Conservation (phyloP, 2,888 invertebrate genomes). For the Schizotus pectinicornis region DNA sequence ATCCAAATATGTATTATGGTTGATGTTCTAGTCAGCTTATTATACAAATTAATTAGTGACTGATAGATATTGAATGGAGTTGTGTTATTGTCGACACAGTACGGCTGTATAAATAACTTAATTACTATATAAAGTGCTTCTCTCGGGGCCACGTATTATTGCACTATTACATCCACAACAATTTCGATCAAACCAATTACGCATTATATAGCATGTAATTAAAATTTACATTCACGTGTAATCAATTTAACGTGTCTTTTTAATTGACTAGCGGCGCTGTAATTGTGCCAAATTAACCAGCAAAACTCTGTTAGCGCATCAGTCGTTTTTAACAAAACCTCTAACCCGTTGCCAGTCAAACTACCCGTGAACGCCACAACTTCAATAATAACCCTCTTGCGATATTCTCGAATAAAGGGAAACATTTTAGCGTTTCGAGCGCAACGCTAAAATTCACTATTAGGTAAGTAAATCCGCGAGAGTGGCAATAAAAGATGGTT, state of each 20-base stretch:
- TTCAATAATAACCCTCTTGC: too few species aligned
- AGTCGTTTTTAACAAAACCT: too few species aligned
- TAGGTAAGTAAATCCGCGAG: too few species aligned
- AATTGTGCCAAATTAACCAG: not conserved
- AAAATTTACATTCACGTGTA: slow-evolving; percentile 14
- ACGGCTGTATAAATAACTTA: slow-evolving; percentile 23
- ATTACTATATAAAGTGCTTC: slow-evolving; percentile 18
- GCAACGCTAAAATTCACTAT: too few species aligned
- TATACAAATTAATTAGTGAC: slow-evolving; percentile 18
- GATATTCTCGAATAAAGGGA: too few species aligned
- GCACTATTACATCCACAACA: slow-evolving; percentile 18
- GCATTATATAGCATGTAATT: slow-evolving; percentile 12
- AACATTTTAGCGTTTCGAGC: too few species aligned
- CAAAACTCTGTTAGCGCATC: not conserved
- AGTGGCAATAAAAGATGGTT: too few species aligned
- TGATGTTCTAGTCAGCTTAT: not conserved
- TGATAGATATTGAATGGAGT: slow-evolving; percentile 7
- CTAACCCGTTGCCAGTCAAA: too few species aligned
- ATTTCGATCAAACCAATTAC: slow-evolving; percentile 18
- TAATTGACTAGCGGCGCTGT: not conserved
- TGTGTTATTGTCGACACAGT: not conserved
- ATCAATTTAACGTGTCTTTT: slow-evolving; percentile 7
- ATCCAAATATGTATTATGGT: not conserved
- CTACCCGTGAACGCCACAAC: too few species aligned
- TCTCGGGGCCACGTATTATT: slow-evolving; percentile 21